These are phyloP conservation scores for Romanogobio albipinnatus DNA, from an alignment of 2,113 vertebrate genomes.

Conservation along the genomic window DNA sequence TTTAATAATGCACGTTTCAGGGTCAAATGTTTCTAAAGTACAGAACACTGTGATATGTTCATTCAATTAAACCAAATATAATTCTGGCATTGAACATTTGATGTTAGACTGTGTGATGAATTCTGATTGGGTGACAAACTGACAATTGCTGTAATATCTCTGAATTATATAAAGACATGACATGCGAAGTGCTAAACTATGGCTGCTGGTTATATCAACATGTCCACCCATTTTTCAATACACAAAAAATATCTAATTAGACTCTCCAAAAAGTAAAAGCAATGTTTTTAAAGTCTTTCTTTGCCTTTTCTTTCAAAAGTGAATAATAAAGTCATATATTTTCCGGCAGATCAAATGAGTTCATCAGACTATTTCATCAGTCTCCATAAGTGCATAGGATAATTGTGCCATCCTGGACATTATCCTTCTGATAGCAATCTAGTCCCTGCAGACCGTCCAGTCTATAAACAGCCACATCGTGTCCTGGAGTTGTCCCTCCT, in stretches of 20 bases:
- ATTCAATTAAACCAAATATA: background rate
- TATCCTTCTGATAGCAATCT: background rate
- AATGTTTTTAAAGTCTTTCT: conserved; percentile 39
- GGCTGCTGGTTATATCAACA: background rate
- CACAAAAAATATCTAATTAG: background rate
- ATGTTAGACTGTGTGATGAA: background rate
- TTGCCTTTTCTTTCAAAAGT: conserved; percentile 34
- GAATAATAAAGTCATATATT: conserved; percentile 47
- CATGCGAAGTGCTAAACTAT: background rate
- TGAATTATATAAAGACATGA: background rate
- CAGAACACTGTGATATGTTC: conserved; percentile 21
- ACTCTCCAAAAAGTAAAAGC: conserved; percentile 14
- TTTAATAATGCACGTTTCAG: background rate
- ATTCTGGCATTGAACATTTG: background rate
- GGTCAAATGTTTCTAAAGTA: conserved; percentile 2
- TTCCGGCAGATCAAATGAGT: conserved; percentile 29
- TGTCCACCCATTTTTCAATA: background rate
- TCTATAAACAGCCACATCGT: conserved; percentile 51
- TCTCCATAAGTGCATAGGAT: background rate
- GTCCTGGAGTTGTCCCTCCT: conserved; percentile 47
- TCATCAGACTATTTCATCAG: background rate
- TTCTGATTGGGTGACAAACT: background rate
- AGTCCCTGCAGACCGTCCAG: conserved; percentile 32
- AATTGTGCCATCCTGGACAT: background rate
- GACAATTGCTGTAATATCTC: background rate